Evolutionary conservation across 2,113 vertebrate species (phyloP).

Genomic region (Thunnus thynnus): DNA sequence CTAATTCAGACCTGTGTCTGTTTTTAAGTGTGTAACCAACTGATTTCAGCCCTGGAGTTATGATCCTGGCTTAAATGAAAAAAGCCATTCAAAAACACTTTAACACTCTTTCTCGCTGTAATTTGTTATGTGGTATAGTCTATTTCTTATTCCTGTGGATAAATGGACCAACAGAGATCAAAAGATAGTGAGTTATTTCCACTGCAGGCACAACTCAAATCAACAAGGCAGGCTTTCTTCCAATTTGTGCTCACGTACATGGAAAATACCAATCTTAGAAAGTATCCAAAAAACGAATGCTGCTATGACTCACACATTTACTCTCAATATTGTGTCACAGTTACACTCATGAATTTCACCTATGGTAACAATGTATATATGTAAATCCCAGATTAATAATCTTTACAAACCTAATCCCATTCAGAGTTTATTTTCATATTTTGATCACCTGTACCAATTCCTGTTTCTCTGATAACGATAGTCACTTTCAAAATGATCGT

Average conservation of each 20-base stretch:
- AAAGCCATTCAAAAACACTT: constrained; percentile 22
- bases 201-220: background rate
- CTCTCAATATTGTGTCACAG: background rate
- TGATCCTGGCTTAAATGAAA: constrained; percentile 13
- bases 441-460: background rate
- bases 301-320: too few relatives aligned
- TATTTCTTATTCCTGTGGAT: background rate
- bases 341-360: background rate
- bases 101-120: background rate
- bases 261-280: background rate
- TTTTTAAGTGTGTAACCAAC: constrained; percentile 17
- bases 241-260: background rate
- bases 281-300: background rate
- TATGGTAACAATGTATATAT: background rate
- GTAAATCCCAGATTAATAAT: background rate
- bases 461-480: background rate
- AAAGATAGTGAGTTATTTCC: background rate
- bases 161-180: background rate
- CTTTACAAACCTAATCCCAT: background rate
- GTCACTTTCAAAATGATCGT: background rate
- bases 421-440: background rate
- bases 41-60: background rate
- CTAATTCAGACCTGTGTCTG: constrained; percentile 40
- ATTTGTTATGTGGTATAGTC: background rate
- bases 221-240: background rate